Evolutionary conservation across 2,113 vertebrate species (phyloP), one percentile per base, ranked within the genome.

Genomic region (Sorex araneus): DNA sequence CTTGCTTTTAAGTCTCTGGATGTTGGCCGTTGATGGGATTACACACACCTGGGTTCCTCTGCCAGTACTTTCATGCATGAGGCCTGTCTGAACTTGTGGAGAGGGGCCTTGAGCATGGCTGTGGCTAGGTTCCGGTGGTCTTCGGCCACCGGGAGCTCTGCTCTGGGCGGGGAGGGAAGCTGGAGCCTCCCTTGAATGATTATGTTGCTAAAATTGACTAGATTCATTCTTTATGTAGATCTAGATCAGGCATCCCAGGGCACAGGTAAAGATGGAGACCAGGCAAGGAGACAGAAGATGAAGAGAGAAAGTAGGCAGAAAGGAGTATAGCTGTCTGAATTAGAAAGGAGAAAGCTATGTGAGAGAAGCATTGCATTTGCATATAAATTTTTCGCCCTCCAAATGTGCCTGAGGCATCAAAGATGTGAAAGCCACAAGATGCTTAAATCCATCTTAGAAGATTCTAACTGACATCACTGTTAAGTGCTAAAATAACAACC

Each of bases 351-450:
- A 60, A 27, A 75, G 5, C 6, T 28, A 13, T 27, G 36, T 45
- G 27, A 74, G 45, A 2, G 45, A 54, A 92, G 81, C 71, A 67
- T 28, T 12, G 23, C 40, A 60, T 15, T 40, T 50, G 34, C 57
- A 25, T 25, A 4, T 13, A 23, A 73, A 79, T 43, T 21, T 4
- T 43, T 6, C 25, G 43, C 21, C 34, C n/a, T 84, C 67, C 21
- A 7, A 80, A 69, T 23, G 81, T 11, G 9, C 25, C 21, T 27
- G 45, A 84, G 50, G 23, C n/a, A 63, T 63, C 66, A 60, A 73
- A 63, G 69, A 67, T 78, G 10, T 50, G 54, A 87, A 94, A 78
- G 36, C 69, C n/a, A 21, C 4, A 32, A 32, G 67, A 80, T 92
- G 66, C 3, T 36, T 43, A 32, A 15, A 11, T 71, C 89, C 19